Evolutionary conservation across 2,113 vertebrate genomes (phyloP), one percentile per base, ranked within the genome.

Genomic region (Takifugu flavidus): DNA sequence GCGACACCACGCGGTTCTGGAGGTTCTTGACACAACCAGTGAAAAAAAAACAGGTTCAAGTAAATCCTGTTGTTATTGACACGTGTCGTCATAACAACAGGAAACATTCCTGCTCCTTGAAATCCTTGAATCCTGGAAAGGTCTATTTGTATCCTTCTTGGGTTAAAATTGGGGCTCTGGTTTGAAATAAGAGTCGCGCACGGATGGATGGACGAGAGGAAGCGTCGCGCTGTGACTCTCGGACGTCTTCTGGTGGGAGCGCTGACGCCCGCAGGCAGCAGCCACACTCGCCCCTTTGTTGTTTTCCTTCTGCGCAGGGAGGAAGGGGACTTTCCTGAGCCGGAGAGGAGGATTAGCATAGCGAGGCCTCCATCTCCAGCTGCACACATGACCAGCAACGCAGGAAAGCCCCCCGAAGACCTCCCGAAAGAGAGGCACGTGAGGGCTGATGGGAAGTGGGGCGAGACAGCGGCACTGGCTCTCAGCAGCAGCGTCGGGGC

Each of bases 251-350:
- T 84, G 86, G 85, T 89, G 86, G 88, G 88, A 83, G 86, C 81
- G 65, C 82, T 86, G 86, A 84, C 83, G 85, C 89, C 89, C 70
- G 82, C 75, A 82, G 90, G 89, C 89, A 86, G 83, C 79, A 88
- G 85, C 84, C 89, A 90, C 89, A 89, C 90, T 91, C 87, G 65
- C 79, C 86, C 85, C 90, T 92, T 92, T 92, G 90, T 92, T 90
- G 89, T 91, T 85, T 88, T 86, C 82, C 59, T 82, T 86, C 78
- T 83, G 85, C 75, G 74, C 85, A 89, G 89, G 73, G 83, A 89
- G 86, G 80, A 83, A 82, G 86, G 84, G 88, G 86, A 85, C 87
- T 91, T 91, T 90, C 87, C 89, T 87, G 83, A 80, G 75, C 80
- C 49, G 75, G 73, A 82, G 79, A 82, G 84, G 77, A 82, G 83